Base-by-base conservation (phyloP, 2,113 vertebrate genomes). In the Lonchura striata region DNA sequence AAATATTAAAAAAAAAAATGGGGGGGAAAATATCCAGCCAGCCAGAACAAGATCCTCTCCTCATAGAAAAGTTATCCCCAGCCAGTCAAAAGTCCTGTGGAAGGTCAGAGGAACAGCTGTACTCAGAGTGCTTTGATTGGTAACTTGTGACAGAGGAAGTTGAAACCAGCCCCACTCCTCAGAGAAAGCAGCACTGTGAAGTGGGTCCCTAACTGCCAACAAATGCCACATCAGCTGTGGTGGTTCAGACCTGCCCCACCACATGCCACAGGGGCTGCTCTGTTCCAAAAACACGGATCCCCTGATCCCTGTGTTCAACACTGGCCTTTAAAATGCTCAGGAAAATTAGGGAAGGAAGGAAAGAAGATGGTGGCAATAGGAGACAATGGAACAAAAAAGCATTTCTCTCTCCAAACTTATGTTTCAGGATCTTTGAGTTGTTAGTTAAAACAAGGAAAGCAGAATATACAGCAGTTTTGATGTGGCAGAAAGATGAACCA, bases 31-130 rank as follows among this genome's bases (percentile, higher is more conserved):
- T 57, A 95, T 46, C 65, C 60, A 93, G 82, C 60, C 89, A 95
- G 60, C 80, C 64, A 90, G 85, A 92, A 80, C 13, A 69, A 89
- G 52, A 82, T 80, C 90, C 86, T 88, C 82, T 80, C 78, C 91
- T 86, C 68, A 35, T 21, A 96, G 90, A 95, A 66, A 93, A 89
- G 37, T 88, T 97, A 97, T 97, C 97, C 97, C 95, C 94, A 95
- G 80, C 82, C 70, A 94, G 75, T 64, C 92, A 90, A 89, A 96
- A 68, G 49, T 86, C 78, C 82, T 2, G 2, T 53, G 47, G 82
- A 90, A 95, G 92, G 63, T 84, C 3, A 68, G 69, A 91, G 64
- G 68, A 95, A 79, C 53, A 86, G 88, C 44, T 78, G 80, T 90
- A 37, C 52, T 42, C n/a, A 47, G n/a, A 78, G 76, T 93, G 95